Evolutionary conservation across 2,888 invertebrate species (phyloP), one percentile per base, ranked within the genome.

Genomic region (Protonemura montana): DNA sequence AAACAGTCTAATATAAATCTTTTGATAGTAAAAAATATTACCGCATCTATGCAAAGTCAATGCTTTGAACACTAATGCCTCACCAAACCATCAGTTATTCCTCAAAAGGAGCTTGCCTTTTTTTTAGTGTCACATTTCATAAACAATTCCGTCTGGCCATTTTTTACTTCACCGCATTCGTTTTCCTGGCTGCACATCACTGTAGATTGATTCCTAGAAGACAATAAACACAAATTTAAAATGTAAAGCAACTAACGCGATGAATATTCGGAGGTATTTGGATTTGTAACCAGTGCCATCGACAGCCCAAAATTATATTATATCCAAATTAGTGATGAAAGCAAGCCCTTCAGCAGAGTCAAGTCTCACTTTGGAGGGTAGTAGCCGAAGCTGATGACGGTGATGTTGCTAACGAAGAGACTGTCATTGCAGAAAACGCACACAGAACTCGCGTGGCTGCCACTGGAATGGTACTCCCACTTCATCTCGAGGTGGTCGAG

Each of bases 381-480:
- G 27, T 59, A 76, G 13, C 84, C 84, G 26, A 84, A 59, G 76
- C 76, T 76, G 84, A 27, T 76, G 7, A 84, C 76, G 2, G 84
- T 84, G 6, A 84, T 29, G 28, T 84, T 84, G 27, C 28, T 27
- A 2, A 84, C 84, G 27, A 42, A 84, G 76, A 84, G 84, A 10
- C 76, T 42, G 84, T 84, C 84, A 76, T 76, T 84, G 84, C 84
- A 59, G 27, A 84, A 76, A 28, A 84, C 26, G 28, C 84, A 84
- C 29, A 84, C 27, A n/a, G 84, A 27, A 76, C 28, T 26, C 5
- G 76, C 29, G 84, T 84, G 84, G 16, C 21, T n/a, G 21, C 26
- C 29, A 5, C 16, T 30, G 1, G 76, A 84, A 27, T 76, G 26
- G 84, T 84, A 84, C 59, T 28, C 76, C 84, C 84, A 84, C 59